Evolutionary conservation across 2,113 vertebrate species (phyloP).

Genomic region (Daubentonia madagascariensis): DNA sequence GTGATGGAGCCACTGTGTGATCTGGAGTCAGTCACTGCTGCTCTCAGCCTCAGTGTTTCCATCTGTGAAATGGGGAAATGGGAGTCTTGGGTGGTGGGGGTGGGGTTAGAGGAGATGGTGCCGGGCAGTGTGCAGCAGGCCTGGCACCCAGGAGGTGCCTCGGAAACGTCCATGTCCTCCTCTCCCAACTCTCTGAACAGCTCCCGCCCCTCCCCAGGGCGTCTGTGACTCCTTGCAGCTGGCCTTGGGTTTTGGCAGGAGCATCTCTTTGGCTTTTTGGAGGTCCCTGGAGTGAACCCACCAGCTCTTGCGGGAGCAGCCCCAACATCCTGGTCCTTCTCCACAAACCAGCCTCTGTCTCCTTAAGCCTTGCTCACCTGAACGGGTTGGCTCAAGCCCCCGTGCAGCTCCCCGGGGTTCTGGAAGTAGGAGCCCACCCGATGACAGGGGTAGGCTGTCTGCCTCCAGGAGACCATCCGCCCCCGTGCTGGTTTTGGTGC

Average conservation of each 20-base stretch:
- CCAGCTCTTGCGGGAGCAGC: not conserved
- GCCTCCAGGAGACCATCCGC: no score
- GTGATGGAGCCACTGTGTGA: rapidly evolving
- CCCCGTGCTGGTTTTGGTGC: rapidly evolving
- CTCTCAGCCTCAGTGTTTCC: rapidly evolving
- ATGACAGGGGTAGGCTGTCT: rapidly evolving
- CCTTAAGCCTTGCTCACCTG: not conserved
- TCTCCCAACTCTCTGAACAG: not conserved
- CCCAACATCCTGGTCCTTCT: not conserved
- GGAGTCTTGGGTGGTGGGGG: not conserved
- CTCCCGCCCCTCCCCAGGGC: rapidly evolving
- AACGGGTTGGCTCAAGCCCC: not conserved
- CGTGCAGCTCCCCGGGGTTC: no score
- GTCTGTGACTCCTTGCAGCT: not conserved
- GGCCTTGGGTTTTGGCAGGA: not conserved
- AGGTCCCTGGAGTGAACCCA: not conserved
- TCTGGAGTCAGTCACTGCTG: no score
- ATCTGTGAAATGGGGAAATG: not conserved
- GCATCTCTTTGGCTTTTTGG: not conserved
- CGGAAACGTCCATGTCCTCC: rapidly evolving
- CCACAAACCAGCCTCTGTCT: rapidly evolving
- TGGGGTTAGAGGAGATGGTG: not conserved
- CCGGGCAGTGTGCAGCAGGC: not conserved
- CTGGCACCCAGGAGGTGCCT: not conserved
- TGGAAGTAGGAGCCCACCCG: rapidly evolving